Evolutionary conservation across 1,140 invertebrate species (phyloP).

Genomic region (Meloidogyne hapla): DNA sequence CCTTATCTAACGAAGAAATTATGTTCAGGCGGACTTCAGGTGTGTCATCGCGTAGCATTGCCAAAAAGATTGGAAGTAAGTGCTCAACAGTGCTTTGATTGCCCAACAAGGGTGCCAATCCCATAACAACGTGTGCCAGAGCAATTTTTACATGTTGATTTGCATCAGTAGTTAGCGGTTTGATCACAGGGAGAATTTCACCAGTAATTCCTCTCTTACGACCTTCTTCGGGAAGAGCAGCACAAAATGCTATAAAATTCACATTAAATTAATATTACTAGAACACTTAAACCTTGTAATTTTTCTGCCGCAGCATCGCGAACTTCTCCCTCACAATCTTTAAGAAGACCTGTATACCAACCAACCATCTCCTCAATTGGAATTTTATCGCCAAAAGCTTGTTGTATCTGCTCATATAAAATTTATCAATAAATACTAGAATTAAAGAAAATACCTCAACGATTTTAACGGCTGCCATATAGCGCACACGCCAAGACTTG

Average conservation of each 20-base stretch:
- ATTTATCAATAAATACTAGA: too few relatives aligned
- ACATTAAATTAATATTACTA: constrained; percentile 17
- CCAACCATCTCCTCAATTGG: constrained; percentile 72
- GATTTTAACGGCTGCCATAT: constrained; percentile 97
- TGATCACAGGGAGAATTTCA: constrained; percentile 93
- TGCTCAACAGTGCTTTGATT: constrained; percentile 95
- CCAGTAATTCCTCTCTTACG: constrained; percentile 94
- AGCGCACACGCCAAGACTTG: constrained; percentile 89
- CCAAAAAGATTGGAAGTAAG: constrained; percentile 89
- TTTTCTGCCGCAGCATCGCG: constrained; percentile 93
- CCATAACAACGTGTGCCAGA: constrained; percentile 97
- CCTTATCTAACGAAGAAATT: constrained; percentile 82
- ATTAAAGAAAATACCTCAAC: constrained; percentile 69
- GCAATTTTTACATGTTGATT: constrained; percentile 98
- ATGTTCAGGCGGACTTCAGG: constrained; percentile 98
- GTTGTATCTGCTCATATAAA: constrained; percentile 74
- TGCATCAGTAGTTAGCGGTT: constrained; percentile 93
- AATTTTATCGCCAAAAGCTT: constrained; percentile 92
- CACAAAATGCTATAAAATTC: constrained; percentile 82
- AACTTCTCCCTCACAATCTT: constrained; percentile 97
- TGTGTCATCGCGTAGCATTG: constrained; percentile 97
- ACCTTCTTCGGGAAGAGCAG: constrained; percentile 78
- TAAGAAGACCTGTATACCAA: constrained; percentile 73
- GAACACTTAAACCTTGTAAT: constrained; percentile 50
- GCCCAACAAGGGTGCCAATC: constrained; percentile 93